Conservation (phyloP, 2,888 invertebrate genomes). For the Sinodicranocentrus sp. region DNA sequence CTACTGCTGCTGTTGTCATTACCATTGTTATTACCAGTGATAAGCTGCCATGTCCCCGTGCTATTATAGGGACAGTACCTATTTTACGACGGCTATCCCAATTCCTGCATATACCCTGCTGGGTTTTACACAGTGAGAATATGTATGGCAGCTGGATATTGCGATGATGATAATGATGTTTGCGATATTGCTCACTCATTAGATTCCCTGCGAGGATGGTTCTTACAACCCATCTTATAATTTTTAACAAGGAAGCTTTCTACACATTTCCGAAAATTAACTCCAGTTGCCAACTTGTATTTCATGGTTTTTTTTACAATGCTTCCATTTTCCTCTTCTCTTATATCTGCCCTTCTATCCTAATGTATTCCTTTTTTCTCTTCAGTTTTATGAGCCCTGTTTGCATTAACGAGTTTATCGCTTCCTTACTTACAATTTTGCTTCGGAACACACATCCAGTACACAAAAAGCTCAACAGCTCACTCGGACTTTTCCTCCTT, state of each 20-base stretch:
- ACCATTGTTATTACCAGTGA: conserved; percentile 25
- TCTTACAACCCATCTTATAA: too few relatives aligned
- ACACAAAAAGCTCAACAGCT: conserved; percentile 20
- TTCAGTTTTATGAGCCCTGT: conserved; percentile 32
- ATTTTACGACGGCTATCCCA: background rate
- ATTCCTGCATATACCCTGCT: background rate
- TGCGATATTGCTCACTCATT: background rate
- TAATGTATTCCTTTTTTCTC: background rate
- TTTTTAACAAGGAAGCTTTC: too few relatives aligned
- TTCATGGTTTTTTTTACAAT: background rate
- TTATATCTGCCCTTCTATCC: background rate
- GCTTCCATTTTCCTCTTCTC: background rate
- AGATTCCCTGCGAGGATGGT: background rate
- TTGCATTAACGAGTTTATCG: conserved; percentile 44
- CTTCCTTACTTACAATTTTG: conserved; percentile 5
- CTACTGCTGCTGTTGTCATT: conserved; percentile 6
- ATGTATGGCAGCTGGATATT: background rate
- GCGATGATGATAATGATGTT: conserved; percentile 20
- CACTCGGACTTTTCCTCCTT: background rate
- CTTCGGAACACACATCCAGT: background rate
- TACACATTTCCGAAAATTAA: background rate
- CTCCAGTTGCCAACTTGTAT: background rate
- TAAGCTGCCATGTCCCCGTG: background rate
- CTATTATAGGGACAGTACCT: background rate
- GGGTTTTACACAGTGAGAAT: background rate